Evolutionary conservation across 2,797 vertebrate genomes (phyloP), one percentile per base, ranked within the genome.

Genomic region (Buphagus erythrorhynchus): DNA sequence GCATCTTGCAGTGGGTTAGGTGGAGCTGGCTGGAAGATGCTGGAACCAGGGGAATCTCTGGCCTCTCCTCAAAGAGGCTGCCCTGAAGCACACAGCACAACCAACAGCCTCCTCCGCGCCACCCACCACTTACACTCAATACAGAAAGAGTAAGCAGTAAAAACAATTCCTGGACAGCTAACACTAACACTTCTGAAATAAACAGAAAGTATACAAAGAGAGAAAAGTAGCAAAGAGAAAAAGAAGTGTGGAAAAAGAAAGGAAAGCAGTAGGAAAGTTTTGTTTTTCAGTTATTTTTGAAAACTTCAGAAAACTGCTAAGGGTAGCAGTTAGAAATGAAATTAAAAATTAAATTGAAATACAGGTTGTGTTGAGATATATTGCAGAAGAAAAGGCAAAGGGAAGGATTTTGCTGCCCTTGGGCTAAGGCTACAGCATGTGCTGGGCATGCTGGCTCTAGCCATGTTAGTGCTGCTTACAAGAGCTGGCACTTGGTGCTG

Each of bases 91-190:
- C 25, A 24, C 14, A 18, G 36, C 8, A 8, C 43, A 38, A 38
- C 8, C 13, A 33, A 8, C 7, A 14, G 5, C 21, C 3, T 4
- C 7, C 11, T 38, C 17, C 13, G 5, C 0, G 0, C 10, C 8
- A 2, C 22, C 12, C 45, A 10, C 12, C 9, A 11, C 20, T 62
- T 59, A 54, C 52, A 28, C 13, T 13, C 6, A n/a, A 16, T 16
- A 18, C 20, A 49, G 14, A 42, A 62, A 62, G 1, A 62, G 17
- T 40, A 45, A 63, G 11, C 16, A 21, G 5, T 21, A n/a, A 68
- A 67, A 75, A 43, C 10, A 26, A 16, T 11, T 59, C 26, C 46
- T 54, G 14, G 16, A 26, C 38, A 40, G 24, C 13, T 66, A 85
- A 31, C 1, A 1, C 3, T 36, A 40, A 31, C 2, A 14, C 11